Evolutionary conservation across 2,797 vertebrate species (phyloP).

Genomic region (Esox lucius): DNA sequence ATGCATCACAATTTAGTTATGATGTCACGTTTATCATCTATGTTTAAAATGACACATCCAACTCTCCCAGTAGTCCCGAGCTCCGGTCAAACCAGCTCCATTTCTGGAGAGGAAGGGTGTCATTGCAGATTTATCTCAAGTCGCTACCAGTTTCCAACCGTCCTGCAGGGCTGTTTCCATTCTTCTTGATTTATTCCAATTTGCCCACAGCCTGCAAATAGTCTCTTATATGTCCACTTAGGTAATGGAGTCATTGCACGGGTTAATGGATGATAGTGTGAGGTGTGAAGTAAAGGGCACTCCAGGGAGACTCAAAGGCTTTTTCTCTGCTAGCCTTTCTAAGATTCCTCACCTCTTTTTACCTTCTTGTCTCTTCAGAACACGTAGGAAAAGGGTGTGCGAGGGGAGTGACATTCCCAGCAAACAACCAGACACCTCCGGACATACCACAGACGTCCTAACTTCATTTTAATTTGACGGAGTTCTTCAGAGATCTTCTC

Average conservation of each 20-base stretch:
- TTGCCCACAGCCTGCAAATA: slow-evolving; percentile 28
- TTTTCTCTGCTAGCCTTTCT: background rate
- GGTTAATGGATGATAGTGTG: slow-evolving; percentile 60
- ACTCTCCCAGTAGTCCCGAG: background rate
- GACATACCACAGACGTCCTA: too few species aligned
- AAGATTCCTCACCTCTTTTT: background rate
- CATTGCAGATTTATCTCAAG: background rate
- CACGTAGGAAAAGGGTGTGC: background rate
- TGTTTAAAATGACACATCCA: background rate
- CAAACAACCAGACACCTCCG: too few species aligned
- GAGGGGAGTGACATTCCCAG: background rate
- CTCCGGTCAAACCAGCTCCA: background rate
- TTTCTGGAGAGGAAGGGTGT: background rate
- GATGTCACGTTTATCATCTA: background rate
- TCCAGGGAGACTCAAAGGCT: slow-evolving; percentile 57
- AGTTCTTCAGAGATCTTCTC: background rate
- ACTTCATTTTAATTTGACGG: too few species aligned
- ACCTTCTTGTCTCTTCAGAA: background rate
- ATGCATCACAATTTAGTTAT: background rate
- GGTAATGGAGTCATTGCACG: slow-evolving; percentile 60
- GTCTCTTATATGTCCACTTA: slow-evolving; percentile 64
- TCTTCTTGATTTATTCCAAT: slow-evolving; percentile 45
- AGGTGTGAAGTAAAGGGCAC: slow-evolving; percentile 46
- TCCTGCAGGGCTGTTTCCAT: slow-evolving; percentile 14
- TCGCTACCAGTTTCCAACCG: too few species aligned